Conservation (phyloP, 2,888 invertebrate genomes). For the Tubiluchus corallicola region DNA sequence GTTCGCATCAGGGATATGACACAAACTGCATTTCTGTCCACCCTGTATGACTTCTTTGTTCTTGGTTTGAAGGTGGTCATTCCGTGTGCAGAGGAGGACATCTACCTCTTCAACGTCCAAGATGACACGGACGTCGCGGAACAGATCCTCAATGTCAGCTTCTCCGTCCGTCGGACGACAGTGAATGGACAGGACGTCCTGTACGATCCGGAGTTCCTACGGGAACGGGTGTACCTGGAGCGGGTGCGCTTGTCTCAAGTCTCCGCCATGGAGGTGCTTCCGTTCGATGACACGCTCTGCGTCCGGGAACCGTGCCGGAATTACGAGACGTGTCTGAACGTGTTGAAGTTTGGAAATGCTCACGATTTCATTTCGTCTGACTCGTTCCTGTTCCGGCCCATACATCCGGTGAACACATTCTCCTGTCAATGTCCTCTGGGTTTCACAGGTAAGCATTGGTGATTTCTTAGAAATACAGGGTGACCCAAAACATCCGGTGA, state of each 20-base stretch:
- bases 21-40: constrained; percentile 72
- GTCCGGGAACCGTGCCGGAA: constrained; percentile 85
- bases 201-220: constrained; percentile 68
- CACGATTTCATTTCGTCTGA: constrained; percentile 72
- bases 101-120: constrained; percentile 75
- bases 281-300: constrained; percentile 90
- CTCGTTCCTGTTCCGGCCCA: constrained; percentile 75
- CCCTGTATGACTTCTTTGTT: constrained; percentile 62
- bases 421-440: constrained; percentile 77
- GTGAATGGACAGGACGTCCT: constrained; percentile 53
- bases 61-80: constrained; percentile 42
- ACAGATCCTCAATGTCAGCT: constrained; percentile 77
- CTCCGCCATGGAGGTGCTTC: constrained; percentile 63
- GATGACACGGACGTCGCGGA: constrained; percentile 30
- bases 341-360: constrained; percentile 73
- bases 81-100: constrained; percentile 75
- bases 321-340: constrained; percentile 75
- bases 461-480: too few relatives aligned
- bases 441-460: constrained; percentile 51
- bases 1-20: constrained; percentile 83
- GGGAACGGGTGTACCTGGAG: constrained; percentile 83
- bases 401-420: constrained; percentile 82
- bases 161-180: constrained; percentile 68
- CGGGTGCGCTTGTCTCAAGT: constrained; percentile 64
- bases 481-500: too few relatives aligned